Percentiles rank a stretch among this genome's conserved stretches.
phyloP scores from a whole-genome alignment of 2,888 invertebrate species.

The Synergus laeviventris region DNA sequence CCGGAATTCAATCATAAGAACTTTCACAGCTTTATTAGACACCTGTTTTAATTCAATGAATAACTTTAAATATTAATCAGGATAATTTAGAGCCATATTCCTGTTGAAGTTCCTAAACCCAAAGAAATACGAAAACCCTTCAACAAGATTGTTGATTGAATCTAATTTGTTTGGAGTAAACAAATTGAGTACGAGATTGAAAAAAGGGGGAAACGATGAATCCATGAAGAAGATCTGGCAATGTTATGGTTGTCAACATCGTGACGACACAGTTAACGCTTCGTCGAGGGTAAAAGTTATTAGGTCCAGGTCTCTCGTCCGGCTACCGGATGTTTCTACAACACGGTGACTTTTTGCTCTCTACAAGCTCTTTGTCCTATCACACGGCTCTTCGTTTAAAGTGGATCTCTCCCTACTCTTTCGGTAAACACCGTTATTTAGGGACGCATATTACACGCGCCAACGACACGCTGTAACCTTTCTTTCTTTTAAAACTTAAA shows the following conservation, averaged over 20 bases:
- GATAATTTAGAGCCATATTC: not conserved
- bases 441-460: constrained; percentile 33
- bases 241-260: constrained; percentile 32
- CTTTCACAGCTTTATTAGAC: constrained; percentile 33
- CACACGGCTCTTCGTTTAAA: constrained; percentile 32
- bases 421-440: constrained; percentile 34
- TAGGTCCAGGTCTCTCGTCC: constrained; percentile 25
- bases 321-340: constrained; percentile 39
- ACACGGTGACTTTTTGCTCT: constrained; percentile 19
- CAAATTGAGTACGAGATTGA: not conserved
- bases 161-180: not conserved
- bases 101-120: not conserved
- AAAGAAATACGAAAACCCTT: not conserved
- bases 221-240: constrained; percentile 7
- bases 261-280: constrained; percentile 24
- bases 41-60: not conserved
- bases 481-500: constrained; percentile 7
- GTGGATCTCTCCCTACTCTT: constrained; percentile 34
- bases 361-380: constrained; percentile 30
- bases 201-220: constrained; percentile 10
- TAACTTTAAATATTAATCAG: not conserved
- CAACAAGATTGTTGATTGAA: not conserved
- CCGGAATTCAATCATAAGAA: constrained; percentile 21
- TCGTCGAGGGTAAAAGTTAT: constrained; percentile 9
- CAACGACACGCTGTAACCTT: constrained; percentile 12